Evolutionary conservation across 2,888 invertebrate species (phyloP).

Genomic region (Eilema caniola): DNA sequence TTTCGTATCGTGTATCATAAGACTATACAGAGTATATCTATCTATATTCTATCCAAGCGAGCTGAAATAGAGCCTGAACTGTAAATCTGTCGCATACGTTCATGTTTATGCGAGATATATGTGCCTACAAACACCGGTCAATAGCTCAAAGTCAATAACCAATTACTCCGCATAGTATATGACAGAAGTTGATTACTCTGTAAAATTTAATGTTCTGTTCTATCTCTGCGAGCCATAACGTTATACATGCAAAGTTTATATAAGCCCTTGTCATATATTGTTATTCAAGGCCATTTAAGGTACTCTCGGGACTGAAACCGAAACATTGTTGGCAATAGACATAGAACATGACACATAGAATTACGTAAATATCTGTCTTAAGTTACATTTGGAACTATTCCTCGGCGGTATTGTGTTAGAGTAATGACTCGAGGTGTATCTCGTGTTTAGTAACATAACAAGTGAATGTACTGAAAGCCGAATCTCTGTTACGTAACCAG

Average conservation of each 20-base stretch:
- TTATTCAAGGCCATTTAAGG: background rate
- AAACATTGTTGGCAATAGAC: background rate
- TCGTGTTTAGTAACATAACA: conserved; percentile 30
- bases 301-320: background rate
- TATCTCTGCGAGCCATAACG: background rate
- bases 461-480: conserved; percentile 13
- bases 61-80: background rate
- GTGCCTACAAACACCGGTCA: background rate
- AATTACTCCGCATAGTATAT: background rate
- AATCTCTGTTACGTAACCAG: conserved; percentile 30
- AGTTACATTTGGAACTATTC: conserved; percentile 15
- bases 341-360: background rate
- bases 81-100: conserved; percentile 4
- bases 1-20: background rate
- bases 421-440: conserved; percentile 19
- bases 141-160: background rate
- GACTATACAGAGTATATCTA: background rate
- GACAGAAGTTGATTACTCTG: background rate
- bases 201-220: background rate
- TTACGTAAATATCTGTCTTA: background rate
- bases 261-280: background rate
- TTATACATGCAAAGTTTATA: background rate
- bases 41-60: background rate
- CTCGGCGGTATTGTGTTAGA: conserved; percentile 8
- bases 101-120: background rate